These are phyloP conservation scores for Lasioglossum leucozonium DNA, from an alignment of 2,888 invertebrate genomes.

Conservation along the genomic window DNA sequence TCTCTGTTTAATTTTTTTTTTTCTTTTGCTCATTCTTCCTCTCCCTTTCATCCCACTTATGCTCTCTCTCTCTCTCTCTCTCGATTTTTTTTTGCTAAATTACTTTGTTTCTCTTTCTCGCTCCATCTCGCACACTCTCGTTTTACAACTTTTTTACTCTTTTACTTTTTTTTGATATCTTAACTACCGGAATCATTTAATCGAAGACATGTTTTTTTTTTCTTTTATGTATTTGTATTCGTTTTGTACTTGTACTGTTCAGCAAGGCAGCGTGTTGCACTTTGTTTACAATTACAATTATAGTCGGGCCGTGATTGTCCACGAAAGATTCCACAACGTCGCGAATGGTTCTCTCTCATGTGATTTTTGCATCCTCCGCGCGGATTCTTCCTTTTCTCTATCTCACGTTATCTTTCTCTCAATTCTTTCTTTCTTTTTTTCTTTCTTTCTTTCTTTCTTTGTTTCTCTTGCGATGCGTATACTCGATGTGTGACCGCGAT, in stretches of 20 bases:
- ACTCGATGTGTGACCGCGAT: not conserved
- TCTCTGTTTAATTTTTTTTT: slow-evolving; percentile 59
- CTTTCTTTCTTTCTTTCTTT: not conserved
- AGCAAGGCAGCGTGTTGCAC: slow-evolving; percentile 85
- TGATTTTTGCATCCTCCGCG: slow-evolving; percentile 26
- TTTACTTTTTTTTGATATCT: slow-evolving; percentile 77
- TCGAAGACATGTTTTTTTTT: slow-evolving; percentile 81
- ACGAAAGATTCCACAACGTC: slow-evolving; percentile 78
- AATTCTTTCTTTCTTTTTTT: not conserved
- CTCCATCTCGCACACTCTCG: slow-evolving; percentile 43
- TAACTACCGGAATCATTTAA: slow-evolving; percentile 83
- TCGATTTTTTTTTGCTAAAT: slow-evolving; percentile 20
- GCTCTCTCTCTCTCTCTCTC: not conserved
- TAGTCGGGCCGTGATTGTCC: slow-evolving; percentile 81
- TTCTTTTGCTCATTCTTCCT: slow-evolving; percentile 24
- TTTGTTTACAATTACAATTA: slow-evolving; percentile 83
- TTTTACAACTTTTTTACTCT: slow-evolving; percentile 43
- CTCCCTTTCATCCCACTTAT: not conserved
- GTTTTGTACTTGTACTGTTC: slow-evolving; percentile 85
- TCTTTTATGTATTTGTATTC: slow-evolving; percentile 83
- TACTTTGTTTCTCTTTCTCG: not conserved
- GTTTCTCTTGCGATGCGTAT: not conserved
- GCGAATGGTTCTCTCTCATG: slow-evolving; percentile 64
- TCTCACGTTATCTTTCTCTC: not conserved
- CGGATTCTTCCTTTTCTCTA: slow-evolving; percentile 8